A percentile compares a stretch with the other conserved stretches of the same genome.
Evolutionary conservation across 2,113 vertebrate species (phyloP).

Genomic region (Psammodynastes pulverulentus): DNA sequence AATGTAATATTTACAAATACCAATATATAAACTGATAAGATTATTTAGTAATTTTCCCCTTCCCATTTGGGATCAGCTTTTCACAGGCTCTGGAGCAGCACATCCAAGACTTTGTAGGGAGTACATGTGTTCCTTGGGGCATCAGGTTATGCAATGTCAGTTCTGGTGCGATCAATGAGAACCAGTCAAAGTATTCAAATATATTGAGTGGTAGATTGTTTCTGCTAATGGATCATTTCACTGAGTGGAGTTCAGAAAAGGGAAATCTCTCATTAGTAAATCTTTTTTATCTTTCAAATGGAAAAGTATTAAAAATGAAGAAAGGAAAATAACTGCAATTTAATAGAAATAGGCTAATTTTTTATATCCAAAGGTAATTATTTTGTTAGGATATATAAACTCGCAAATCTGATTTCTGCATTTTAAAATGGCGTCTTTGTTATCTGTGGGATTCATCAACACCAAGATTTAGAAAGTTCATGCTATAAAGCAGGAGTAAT

Average conservation of each 20-base stretch:
- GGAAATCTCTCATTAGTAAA: neutral
- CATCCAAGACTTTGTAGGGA: neutral
- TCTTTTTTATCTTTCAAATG: neutral
- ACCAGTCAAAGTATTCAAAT: neutral
- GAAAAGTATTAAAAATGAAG: neutral
- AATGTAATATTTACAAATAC: neutral
- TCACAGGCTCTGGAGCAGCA: neutral
- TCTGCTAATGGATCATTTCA: neutral
- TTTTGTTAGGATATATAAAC: neutral
- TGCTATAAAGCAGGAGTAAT: neutral
- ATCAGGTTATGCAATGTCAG: neutral
- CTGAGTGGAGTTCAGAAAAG: neutral
- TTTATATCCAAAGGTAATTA: neutral
- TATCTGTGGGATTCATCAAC: neutral
- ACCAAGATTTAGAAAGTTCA: neutral
- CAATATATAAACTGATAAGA: neutral
- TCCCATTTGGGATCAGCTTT: neutral
- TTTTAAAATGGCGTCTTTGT: neutral
- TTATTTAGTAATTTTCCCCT: neutral
- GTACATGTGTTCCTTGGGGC: neutral
- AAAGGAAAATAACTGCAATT: neutral
- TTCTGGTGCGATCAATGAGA: neutral
- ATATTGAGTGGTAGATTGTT: neutral
- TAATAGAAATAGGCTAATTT: neutral
- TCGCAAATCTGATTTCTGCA: neutral